Conservation (phyloP, 2,888 invertebrate genomes). For the Dicycla oo region DNA sequence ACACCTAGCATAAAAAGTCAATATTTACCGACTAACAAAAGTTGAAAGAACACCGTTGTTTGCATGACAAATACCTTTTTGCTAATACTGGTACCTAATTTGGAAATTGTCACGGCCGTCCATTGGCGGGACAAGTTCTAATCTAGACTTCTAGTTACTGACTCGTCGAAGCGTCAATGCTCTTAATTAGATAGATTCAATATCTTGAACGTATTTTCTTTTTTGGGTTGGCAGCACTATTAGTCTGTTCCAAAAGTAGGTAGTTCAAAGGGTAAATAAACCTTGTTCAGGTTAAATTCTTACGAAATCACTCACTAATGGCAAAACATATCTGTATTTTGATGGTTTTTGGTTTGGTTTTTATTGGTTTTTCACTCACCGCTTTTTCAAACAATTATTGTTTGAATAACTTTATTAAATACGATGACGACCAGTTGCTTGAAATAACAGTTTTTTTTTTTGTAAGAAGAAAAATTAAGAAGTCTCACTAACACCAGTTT, state of each 20-base stretch:
- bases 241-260: not conserved
- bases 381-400: not conserved
- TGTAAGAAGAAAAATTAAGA: not conserved
- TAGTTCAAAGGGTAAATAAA: not conserved
- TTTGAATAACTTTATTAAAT: not conserved
- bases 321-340: too few species aligned
- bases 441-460: not conserved
- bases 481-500: not conserved
- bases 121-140: conserved; percentile 1
- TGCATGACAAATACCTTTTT: conserved; percentile 21
- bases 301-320: too few species aligned
- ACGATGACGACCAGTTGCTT: not conserved
- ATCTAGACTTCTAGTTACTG: conserved; percentile 21
- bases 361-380: too few species aligned
- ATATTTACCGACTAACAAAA: not conserved
- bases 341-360: too few species aligned
- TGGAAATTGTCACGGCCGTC: conserved; percentile 10
- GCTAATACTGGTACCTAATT: conserved; percentile 31
- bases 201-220: not conserved
- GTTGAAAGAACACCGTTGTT: conserved; percentile 15
- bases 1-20: not conserved
- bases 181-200: conserved; percentile 12
- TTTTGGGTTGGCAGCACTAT: not conserved
- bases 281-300: too few species aligned
- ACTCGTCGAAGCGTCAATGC: conserved; percentile 10